phyloP scores from a whole-genome alignment of 2,888 invertebrate species.

The Euzophera pinguis region DNA sequence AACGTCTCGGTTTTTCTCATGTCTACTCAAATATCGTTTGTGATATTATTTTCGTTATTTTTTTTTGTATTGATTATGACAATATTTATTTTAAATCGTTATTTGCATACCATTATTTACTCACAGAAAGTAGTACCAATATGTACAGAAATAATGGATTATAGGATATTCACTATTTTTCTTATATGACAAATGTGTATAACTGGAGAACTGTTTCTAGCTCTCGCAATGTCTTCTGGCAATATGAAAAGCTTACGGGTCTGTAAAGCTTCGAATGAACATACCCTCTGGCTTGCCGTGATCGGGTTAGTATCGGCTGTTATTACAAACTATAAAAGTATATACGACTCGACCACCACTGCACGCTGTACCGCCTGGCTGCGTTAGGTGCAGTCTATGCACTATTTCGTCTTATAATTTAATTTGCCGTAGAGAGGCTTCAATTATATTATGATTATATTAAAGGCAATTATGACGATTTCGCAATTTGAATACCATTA shows the following conservation, averaged over 20 bases:
- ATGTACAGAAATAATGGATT: too few relatives aligned
- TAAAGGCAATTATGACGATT: not conserved
- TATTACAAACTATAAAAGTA: not conserved
- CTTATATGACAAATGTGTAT: too few relatives aligned
- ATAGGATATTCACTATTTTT: too few relatives aligned
- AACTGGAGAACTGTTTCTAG: too few relatives aligned
- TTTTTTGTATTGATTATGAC: constrained; percentile 20
- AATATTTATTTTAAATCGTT: constrained; percentile 27
- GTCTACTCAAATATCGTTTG: constrained; percentile 24
- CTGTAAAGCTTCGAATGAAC: too few relatives aligned
- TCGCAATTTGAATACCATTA: not conserved
- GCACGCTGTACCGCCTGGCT: not conserved
- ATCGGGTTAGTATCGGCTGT: not conserved
- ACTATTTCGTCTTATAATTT: not conserved
- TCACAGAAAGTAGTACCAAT: too few relatives aligned
- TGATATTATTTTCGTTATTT: constrained; percentile 25
- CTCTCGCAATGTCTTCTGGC: too few relatives aligned
- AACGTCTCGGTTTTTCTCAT: constrained; percentile 17
- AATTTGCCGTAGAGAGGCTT: constrained; percentile 8
- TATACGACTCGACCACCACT: not conserved
- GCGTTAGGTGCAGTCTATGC: not conserved
- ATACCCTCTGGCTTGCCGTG: too few relatives aligned
- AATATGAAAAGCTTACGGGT: too few relatives aligned
- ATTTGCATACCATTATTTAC: not conserved
- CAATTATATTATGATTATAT: not conserved